A percentile compares a stretch with the other conserved stretches of the same genome.
Evolutionary conservation across 2,797 vertebrate genomes (phyloP).

Genomic region (Aselliscus stoliczkanus): DNA sequence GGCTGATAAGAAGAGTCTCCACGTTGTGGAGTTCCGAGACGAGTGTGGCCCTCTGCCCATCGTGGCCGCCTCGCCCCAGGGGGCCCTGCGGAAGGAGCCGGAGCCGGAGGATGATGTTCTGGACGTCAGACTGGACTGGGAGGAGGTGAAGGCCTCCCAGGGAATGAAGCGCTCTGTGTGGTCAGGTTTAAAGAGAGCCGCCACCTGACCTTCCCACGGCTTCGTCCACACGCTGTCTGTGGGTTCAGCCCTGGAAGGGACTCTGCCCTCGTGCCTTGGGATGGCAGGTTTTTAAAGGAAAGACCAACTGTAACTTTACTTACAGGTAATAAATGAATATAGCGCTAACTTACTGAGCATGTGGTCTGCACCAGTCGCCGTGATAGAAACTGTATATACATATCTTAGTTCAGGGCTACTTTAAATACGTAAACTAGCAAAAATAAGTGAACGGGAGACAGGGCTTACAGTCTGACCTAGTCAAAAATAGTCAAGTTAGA

Average conservation of each 20-base stretch:
- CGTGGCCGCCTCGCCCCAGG: slow-evolving; percentile 87
- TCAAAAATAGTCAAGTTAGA: neutral
- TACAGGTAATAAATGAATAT: slow-evolving; percentile 43
- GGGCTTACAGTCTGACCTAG: neutral
- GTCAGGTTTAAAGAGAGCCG: slow-evolving; percentile 85
- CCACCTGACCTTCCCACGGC: slow-evolving; percentile 78
- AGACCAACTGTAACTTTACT: neutral
- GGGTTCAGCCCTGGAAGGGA: neutral
- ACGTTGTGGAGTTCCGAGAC: slow-evolving; percentile 91
- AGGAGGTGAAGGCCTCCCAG: slow-evolving; percentile 86
- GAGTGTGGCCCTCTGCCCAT: slow-evolving; percentile 88
- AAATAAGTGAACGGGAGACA: neutral
- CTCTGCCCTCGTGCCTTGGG: neutral
- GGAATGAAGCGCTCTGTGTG: slow-evolving; percentile 88
- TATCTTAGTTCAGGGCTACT: neutral
- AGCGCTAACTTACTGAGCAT: neutral
- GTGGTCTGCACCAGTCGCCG: neutral
- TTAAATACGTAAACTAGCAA: neutral
- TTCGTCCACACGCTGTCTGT: accelerated
- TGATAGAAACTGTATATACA: neutral
- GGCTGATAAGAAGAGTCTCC: slow-evolving; percentile 89
- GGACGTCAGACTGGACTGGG: slow-evolving; percentile 87
- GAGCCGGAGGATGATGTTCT: slow-evolving; percentile 87
- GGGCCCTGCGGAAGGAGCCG: slow-evolving; percentile 72
- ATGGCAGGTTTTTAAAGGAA: neutral